A percentile compares a stretch with the other conserved stretches of the same genome.
Evolutionary conservation across 2,888 invertebrate genomes (phyloP).

Genomic region (Drosophila emarginata): DNA sequence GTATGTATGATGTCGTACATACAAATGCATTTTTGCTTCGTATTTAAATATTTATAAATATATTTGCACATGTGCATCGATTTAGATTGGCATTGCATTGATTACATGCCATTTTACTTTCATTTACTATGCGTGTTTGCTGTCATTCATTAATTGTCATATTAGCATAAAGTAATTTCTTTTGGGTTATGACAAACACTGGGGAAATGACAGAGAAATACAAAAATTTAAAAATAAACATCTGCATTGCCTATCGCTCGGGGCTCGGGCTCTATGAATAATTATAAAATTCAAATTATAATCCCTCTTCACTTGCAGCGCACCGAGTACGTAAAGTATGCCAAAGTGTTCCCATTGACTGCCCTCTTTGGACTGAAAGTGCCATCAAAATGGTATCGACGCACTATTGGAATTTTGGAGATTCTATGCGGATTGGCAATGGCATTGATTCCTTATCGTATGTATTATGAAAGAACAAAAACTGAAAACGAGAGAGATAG

Average conservation of each 20-base stretch:
- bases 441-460: slow-evolving; percentile 92
- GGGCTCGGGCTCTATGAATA: slow-evolving; percentile 24
- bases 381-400: slow-evolving; percentile 95
- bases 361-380: slow-evolving; percentile 92
- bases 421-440: slow-evolving; percentile 92
- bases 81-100: slow-evolving; percentile 26
- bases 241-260: slow-evolving; percentile 35
- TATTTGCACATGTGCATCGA: background rate
- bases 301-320: slow-evolving; percentile 85
- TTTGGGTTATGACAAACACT: slow-evolving; percentile 44
- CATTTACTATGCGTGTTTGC: slow-evolving; percentile 20
- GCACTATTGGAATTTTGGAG: slow-evolving; percentile 92
- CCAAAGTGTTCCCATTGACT: slow-evolving; percentile 95
- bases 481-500: background rate
- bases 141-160: slow-evolving; percentile 7
- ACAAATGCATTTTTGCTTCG: background rate
- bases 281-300: slow-evolving; percentile 21
- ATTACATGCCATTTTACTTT: slow-evolving; percentile 46
- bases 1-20: background rate
- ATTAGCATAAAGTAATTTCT: slow-evolving; percentile 47
- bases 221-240: slow-evolving; percentile 62
- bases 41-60: background rate
- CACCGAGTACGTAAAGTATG: slow-evolving; percentile 96
- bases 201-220: slow-evolving; percentile 56
- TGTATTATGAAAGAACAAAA: slow-evolving; percentile 80